These are phyloP conservation scores for Pelvicachromis taeniatus DNA, from an alignment of 2,113 vertebrate genomes.

Conservation along the genomic window DNA sequence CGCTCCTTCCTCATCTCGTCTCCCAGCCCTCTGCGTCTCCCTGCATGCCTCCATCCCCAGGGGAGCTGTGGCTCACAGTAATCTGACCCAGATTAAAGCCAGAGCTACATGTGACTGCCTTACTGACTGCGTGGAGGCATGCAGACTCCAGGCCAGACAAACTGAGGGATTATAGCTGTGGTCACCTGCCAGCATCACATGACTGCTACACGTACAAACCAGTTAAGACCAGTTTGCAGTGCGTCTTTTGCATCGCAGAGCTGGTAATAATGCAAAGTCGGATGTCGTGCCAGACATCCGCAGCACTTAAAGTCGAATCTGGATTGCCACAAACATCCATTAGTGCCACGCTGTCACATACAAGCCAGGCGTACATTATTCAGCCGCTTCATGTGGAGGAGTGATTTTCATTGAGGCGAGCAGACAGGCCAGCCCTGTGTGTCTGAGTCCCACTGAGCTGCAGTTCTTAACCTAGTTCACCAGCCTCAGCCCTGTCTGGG, in stretches of 20 bases:
- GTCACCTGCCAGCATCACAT: slow-evolving; percentile 14
- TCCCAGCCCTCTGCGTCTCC: not conserved
- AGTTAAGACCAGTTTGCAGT: slow-evolving; percentile 2
- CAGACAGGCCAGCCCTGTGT: not conserved
- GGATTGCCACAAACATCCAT: slow-evolving; percentile 18
- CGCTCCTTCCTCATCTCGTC: not conserved
- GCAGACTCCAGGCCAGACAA: slow-evolving; percentile 13
- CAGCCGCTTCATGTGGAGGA: slow-evolving; percentile 22
- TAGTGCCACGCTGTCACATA: slow-evolving; percentile 21
- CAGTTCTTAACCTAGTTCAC: slow-evolving; percentile 64
- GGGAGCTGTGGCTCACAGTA: slow-evolving; percentile 1
- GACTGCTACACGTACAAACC: not conserved
- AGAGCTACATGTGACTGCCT: slow-evolving; percentile 4
- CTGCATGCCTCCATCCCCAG: not conserved
- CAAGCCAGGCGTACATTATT: slow-evolving; percentile 43
- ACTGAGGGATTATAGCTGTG: slow-evolving; percentile 13
- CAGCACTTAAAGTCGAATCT: slow-evolving; percentile 12
- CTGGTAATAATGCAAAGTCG: not conserved
- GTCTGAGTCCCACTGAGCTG: slow-evolving; percentile 40
- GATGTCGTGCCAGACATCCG: not conserved
- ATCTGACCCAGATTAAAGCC: slow-evolving; percentile 59
- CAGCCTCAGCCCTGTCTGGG: slow-evolving; percentile 46
- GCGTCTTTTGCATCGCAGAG: not conserved
- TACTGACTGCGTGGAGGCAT: slow-evolving; percentile 1
- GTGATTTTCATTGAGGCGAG: not conserved